These are phyloP conservation scores for Gandaritis pyraliata DNA, from an alignment of 2,888 invertebrate species.

Conservation along the genomic window DNA sequence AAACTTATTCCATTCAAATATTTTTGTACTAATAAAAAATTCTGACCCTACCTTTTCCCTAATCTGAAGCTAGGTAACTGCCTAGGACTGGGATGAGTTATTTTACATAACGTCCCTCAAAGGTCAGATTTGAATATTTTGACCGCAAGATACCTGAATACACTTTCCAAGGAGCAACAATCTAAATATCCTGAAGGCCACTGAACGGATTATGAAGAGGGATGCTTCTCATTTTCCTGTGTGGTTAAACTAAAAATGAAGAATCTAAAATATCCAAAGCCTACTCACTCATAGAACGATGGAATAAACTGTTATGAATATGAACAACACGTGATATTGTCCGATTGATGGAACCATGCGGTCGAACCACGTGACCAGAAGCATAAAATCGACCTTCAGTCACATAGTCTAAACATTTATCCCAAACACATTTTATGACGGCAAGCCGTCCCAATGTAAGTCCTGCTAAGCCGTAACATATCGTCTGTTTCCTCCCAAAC, in stretches of 20 bases:
- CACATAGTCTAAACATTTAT: background rate
- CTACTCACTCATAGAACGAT: no score
- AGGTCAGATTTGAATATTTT: slow-evolving; percentile 27
- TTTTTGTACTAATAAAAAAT: no score
- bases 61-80: no score
- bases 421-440: slow-evolving; percentile 10
- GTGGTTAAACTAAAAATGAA: no score
- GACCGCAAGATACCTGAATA: slow-evolving; percentile 22
- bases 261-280: no score
- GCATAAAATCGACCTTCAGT: background rate
- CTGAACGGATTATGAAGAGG: no score
- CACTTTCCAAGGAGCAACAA: slow-evolving; percentile 26
- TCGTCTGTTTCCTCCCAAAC: slow-evolving; percentile 31
- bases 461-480: slow-evolving; percentile 34
- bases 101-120: slow-evolving; percentile 13
- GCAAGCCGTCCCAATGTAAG: slow-evolving; percentile 15
- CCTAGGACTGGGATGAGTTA: background rate
- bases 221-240: no score
- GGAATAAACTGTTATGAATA: no score
- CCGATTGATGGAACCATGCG: background rate
- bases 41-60: no score
- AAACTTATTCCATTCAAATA: no score
- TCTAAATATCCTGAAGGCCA: slow-evolving; percentile 2
- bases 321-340: no score
- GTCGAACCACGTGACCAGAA: no score